Conservation (phyloP, 1,140 invertebrate genomes). For the Drosophila insularis region DNA sequence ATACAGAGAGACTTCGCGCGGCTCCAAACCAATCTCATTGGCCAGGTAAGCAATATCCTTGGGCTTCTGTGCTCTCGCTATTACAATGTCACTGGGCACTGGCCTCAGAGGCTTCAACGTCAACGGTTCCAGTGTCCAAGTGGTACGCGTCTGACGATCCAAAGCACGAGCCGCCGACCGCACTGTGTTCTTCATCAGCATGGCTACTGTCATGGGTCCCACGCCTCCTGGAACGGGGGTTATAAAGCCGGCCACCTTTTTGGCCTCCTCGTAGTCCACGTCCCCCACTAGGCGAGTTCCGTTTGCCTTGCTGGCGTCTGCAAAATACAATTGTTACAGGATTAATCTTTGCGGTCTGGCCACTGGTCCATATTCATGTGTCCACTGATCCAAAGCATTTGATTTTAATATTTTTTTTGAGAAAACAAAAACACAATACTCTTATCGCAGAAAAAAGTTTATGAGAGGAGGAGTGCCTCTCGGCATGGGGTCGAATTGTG, state of each 20-base stretch:
- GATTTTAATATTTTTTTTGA: neutral
- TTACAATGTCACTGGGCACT: constrained; percentile 94
- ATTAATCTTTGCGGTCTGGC: neutral
- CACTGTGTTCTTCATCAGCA: constrained; percentile 98
- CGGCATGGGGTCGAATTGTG: constrained; percentile 34
- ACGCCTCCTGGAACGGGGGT: constrained; percentile 99
- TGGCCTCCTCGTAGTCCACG: constrained; percentile 93
- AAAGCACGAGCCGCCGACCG: constrained; percentile 88
- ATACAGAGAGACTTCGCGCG: constrained; percentile 93
- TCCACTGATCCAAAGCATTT: neutral
- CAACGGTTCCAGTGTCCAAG: constrained; percentile 87
- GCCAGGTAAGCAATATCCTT: constrained; percentile 92
- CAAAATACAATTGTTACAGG: neutral
- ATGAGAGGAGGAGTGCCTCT: neutral
- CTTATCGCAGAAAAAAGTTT: constrained; percentile 38
- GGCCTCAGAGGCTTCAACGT: constrained; percentile 85
- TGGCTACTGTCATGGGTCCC: constrained; percentile 99
- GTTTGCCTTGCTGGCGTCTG: constrained; percentile 92
- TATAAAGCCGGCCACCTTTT: constrained; percentile 91
- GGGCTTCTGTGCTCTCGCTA: constrained; percentile 93
- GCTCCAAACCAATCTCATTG: constrained; percentile 92
- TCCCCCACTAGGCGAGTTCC: constrained; percentile 96
- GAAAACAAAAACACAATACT: constrained; percentile 21
- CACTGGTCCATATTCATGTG: neutral
- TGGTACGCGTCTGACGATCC: constrained; percentile 83